Evolutionary conservation across 1,140 invertebrate species (phyloP).

Genomic region (Eumeta japonica): DNA sequence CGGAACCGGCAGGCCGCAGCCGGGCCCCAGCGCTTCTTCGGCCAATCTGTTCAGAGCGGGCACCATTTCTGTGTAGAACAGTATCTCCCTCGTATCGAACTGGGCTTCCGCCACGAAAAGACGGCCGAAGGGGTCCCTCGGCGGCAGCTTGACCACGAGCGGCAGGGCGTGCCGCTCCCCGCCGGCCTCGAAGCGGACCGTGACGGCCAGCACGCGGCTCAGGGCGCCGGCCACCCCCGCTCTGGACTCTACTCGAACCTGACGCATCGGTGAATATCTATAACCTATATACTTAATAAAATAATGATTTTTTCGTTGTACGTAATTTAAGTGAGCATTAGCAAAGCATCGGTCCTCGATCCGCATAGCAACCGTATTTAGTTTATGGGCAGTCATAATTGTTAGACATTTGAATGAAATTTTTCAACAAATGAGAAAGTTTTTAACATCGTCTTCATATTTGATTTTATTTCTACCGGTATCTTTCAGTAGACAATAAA

Average conservation of each 20-base stretch:
- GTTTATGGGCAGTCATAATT: too few relatives aligned
- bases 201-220: constrained; percentile 40
- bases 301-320: too few relatives aligned
- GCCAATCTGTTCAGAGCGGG: constrained; percentile 38
- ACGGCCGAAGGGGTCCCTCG: constrained; percentile 71
- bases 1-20: constrained; percentile 54
- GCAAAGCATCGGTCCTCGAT: background rate
- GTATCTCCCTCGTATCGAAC: constrained; percentile 78
- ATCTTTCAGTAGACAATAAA: too few relatives aligned
- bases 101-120: constrained; percentile 78
- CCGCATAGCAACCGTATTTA: background rate
- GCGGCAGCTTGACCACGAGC: constrained; percentile 74
- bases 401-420: too few relatives aligned
- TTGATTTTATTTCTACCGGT: too few relatives aligned
- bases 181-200: constrained; percentile 33
- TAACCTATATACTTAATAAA: background rate
- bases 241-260: constrained; percentile 39
- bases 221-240: constrained; percentile 41
- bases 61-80: constrained; percentile 76
- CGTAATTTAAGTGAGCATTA: background rate
- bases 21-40: constrained; percentile 45
- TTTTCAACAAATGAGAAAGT: too few relatives aligned
- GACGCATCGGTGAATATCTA: constrained; percentile 8
- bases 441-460: too few relatives aligned
- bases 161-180: constrained; percentile 45